Percentiles rank a stretch among this genome's conserved stretches.
Evolutionary conservation across 1,140 invertebrate species (phyloP).

Genomic region (Anastrepha obliqua): DNA sequence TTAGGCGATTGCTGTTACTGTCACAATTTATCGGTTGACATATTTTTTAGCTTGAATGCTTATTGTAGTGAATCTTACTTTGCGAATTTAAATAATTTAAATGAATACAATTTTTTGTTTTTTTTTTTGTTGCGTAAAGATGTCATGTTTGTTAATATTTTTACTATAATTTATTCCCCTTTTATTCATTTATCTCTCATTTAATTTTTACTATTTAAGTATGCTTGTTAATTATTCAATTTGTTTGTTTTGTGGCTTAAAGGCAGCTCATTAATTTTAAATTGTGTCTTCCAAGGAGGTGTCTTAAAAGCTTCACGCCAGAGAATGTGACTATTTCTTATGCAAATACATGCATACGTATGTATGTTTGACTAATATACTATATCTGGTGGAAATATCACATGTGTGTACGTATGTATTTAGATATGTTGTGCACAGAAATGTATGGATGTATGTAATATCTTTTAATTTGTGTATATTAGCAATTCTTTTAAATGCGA

Average conservation of each 20-base stretch:
- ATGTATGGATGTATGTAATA: no score
- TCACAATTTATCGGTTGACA: slow-evolving; percentile 24
- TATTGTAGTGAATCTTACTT: neutral
- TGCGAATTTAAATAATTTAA: neutral
- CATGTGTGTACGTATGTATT: no score
- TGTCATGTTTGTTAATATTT: neutral
- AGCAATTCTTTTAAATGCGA: no score
- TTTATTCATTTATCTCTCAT: neutral
- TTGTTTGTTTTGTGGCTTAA: slow-evolving; percentile 7
- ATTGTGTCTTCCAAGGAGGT: neutral
- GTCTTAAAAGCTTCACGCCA: slow-evolving; percentile 22
- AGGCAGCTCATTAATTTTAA: slow-evolving; percentile 11
- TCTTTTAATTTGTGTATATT: no score
- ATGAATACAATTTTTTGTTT: no score
- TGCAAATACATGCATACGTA: no score
- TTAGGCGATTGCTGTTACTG: neutral
- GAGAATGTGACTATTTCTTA: neutral
- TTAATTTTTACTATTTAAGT: neutral
- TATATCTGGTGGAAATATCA: no score
- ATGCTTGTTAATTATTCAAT: neutral
- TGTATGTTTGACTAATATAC: no score
- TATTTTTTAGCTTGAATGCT: slow-evolving; percentile 45
- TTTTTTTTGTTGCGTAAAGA: slow-evolving; percentile 26
- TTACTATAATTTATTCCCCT: neutral
- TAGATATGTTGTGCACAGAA: no score